These are phyloP conservation scores for Rotaria macrura DNA, from an alignment of 2,888 invertebrate species.

Conservation along the genomic window DNA sequence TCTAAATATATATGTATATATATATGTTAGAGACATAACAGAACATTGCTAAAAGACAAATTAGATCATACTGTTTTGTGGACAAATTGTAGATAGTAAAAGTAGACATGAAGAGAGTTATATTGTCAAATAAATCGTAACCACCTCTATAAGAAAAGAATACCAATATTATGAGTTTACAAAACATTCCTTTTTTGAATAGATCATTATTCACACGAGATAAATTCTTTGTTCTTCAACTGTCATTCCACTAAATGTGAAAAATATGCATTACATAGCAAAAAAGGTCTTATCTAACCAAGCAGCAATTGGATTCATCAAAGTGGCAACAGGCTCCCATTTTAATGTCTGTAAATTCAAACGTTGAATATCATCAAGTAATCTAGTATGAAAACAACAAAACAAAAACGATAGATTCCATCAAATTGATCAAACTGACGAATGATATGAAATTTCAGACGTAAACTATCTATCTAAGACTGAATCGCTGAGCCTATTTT, in stretches of 20 bases:
- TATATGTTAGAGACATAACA: no score
- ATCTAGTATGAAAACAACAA: background rate
- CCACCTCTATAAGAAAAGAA: no score
- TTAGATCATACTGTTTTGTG: background rate
- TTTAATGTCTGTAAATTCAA: background rate
- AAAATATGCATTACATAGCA: no score
- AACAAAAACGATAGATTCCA: no score
- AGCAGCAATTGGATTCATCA: background rate
- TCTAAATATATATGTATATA: background rate
- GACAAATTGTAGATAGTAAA: background rate
- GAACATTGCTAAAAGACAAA: background rate
- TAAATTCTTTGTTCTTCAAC: background rate
- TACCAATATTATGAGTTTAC: no score
- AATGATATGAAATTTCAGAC: no score
- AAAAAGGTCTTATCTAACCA: background rate
- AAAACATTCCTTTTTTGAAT: no score
- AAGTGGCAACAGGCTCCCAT: background rate
- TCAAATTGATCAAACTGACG: no score
- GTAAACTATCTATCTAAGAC: no score
- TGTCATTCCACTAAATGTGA: background rate
- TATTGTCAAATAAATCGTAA: background rate
- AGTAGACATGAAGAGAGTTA: background rate
- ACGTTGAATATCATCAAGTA: conserved; percentile 3
- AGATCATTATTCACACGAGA: background rate
- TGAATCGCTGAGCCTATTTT: no score